phyloP scores from a whole-genome alignment of 1,140 invertebrate species.

The Drosophila cardini region DNA sequence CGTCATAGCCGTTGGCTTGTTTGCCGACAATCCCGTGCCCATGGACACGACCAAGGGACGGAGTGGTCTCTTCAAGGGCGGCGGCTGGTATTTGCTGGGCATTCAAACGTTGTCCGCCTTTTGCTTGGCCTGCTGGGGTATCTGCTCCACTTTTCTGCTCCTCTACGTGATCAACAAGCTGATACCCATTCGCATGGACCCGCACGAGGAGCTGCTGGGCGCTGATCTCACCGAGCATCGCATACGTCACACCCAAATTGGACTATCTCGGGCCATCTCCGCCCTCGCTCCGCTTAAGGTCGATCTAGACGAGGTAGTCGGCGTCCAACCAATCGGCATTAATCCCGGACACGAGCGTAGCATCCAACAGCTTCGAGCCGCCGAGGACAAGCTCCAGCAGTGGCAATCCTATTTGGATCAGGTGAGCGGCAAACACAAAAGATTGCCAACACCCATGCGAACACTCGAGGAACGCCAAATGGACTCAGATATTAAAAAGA shows the following conservation, averaged over 20 bases:
- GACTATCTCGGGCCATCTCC: constrained; percentile 87
- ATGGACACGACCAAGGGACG: constrained; percentile 91
- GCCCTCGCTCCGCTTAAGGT: constrained; percentile 86
- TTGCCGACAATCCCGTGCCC: constrained; percentile 93
- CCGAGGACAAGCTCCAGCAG: constrained; percentile 76
- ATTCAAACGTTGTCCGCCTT: constrained; percentile 91
- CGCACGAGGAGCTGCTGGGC: constrained; percentile 93
- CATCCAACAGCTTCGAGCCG: constrained; percentile 84
- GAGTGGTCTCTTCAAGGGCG: constrained; percentile 94
- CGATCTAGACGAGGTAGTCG: constrained; percentile 85
- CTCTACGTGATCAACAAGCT: constrained; percentile 92
- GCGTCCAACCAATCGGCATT: constrained; percentile 85
- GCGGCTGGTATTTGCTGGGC: constrained; percentile 94
- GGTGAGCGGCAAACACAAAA: constrained; percentile 44
- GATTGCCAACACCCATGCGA: constrained; percentile 14
- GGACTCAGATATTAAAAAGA: constrained; percentile 50
- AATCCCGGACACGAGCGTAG: constrained; percentile 86
- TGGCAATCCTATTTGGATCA: constrained; percentile 79
- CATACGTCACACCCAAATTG: constrained; percentile 87
- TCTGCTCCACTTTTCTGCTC: constrained; percentile 88
- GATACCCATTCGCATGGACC: constrained; percentile 92
- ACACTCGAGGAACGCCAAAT: constrained; percentile 34
- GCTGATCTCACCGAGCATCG: constrained; percentile 95
- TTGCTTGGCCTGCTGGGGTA: constrained; percentile 90
- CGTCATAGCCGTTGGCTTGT: constrained; percentile 94